Evolutionary conservation across 1,140 invertebrate species (phyloP), one percentile per base, ranked within the genome.

Genomic region (Geopemphigus sp.): DNA sequence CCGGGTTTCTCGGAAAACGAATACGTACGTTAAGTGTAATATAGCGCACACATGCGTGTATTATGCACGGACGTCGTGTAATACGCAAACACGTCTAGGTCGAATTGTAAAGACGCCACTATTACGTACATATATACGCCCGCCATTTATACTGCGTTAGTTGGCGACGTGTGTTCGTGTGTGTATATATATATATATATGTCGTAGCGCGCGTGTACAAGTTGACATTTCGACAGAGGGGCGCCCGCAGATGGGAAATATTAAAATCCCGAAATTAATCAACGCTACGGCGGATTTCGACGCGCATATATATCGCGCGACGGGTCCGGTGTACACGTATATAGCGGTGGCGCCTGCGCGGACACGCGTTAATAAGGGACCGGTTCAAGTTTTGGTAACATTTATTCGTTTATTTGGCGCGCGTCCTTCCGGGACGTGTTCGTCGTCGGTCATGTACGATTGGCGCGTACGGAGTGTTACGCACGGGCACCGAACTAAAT

Each of bases 241-340:
- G 17, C 61, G 53, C 59, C 22, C 29, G 24, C 73, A 76, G 73
- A 76, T 76, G 73, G 73, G 39, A 76, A 61, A 76, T 76, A 76
- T 76, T 59, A 76, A 76, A 76, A 76, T 76, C 22, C n/a, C 39
- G 56, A 76, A 76, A 76, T 76, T 76, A 76, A 76, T 76, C 73
- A 76, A 61, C 39, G 22, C 73, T 22, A n/a, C 32, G 47, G 47
- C 8, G 56, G 57, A 61, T 61, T 32, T 76, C 73, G 73, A 61
- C 72, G 32, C 14, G 8, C 8, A 8, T 19, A 39, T 32, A 32
- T 22, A 8, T 22, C 63, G 15, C 64, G 19, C 29, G 47, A 64
- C 29, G 32, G 14, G 12, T 19, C n/a, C 17, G 19, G n/a, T n/a
- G n/a, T n/a, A n/a, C 12, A 29, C 10, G n/a, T 26, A 50, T n/a